phyloP scores from a whole-genome alignment of 2,888 invertebrate species.

The Julus scandinavius region DNA sequence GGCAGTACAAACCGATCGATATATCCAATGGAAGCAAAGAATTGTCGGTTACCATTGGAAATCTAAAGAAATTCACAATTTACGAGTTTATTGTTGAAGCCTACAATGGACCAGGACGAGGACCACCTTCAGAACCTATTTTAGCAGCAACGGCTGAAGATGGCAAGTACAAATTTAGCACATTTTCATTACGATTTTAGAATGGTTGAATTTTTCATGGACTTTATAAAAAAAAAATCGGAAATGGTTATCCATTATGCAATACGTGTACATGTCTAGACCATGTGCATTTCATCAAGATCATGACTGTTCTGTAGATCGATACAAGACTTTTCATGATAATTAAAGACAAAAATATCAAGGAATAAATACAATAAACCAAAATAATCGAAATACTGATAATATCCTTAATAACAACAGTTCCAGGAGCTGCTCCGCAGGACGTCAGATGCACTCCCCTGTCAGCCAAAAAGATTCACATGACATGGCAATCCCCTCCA shows the following conservation, averaged over 20 bases:
- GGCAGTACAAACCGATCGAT: conserved; percentile 58
- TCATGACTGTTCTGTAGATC: no score
- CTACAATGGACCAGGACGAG: conserved; percentile 61
- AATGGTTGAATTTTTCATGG: no score
- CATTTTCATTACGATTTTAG: background rate
- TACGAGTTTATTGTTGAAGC: conserved; percentile 62
- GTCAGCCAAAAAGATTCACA: conserved; percentile 66
- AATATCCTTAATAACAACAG: conserved; percentile 60
- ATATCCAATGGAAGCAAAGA: conserved; percentile 57
- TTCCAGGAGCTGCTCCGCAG: conserved; percentile 67
- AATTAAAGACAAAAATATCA: no score
- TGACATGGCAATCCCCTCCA: conserved; percentile 67
- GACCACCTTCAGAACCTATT: conserved; percentile 60
- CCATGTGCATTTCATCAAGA: no score
- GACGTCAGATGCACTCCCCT: conserved; percentile 65
- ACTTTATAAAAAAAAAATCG: no score
- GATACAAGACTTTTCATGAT: no score
- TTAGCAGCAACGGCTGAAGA: conserved; percentile 61
- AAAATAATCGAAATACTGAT: no score
- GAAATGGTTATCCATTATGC: no score
- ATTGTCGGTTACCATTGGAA: conserved; percentile 62
- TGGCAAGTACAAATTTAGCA: conserved; percentile 58
- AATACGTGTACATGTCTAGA: no score
- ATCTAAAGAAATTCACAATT: conserved; percentile 61
- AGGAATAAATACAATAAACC: no score